A percentile compares a stretch with the other conserved stretches of the same genome.
Conservation (phyloP, 2,888 invertebrate genomes). For the Ophraella communa region DNA sequence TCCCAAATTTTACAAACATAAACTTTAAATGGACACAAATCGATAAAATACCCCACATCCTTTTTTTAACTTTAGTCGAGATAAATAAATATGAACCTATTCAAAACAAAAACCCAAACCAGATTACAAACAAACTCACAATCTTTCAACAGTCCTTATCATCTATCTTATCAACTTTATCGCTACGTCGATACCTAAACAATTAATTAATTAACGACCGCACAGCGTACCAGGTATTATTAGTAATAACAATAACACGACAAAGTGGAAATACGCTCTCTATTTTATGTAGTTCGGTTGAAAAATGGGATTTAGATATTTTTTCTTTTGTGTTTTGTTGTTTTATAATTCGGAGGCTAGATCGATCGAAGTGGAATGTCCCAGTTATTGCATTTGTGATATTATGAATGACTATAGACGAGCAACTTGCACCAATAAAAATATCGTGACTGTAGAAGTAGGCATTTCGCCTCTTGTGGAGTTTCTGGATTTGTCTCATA, state of each 20-base stretch:
- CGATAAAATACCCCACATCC: no score
- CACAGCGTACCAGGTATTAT: neutral
- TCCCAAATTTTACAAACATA: no score
- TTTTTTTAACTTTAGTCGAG: no score
- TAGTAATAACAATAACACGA: neutral
- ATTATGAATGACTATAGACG: slow-evolving; percentile 61
- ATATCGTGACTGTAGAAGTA: slow-evolving; percentile 65
- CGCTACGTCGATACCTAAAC: neutral
- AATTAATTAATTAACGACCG: neutral
- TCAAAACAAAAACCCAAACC: neutral
- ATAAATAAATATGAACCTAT: no score
- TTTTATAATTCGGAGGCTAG: slow-evolving; percentile 27
- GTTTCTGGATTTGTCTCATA: slow-evolving; percentile 67
- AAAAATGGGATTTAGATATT: slow-evolving; percentile 12
- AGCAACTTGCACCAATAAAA: slow-evolving; percentile 65
- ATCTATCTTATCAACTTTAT: slow-evolving; percentile 6
- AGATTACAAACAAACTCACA: neutral
- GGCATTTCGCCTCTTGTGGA: slow-evolving; percentile 66
- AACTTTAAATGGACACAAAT: no score
- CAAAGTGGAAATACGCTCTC: neutral
- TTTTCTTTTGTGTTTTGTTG: slow-evolving; percentile 24
- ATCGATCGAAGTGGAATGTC: slow-evolving; percentile 56
- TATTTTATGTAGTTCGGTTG: neutral
- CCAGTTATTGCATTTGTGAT: slow-evolving; percentile 66
- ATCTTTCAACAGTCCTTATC: neutral